Evolutionary conservation across 2,888 invertebrate genomes (phyloP), one percentile per base, ranked within the genome.

Genomic region (Adelognathus sp.): DNA sequence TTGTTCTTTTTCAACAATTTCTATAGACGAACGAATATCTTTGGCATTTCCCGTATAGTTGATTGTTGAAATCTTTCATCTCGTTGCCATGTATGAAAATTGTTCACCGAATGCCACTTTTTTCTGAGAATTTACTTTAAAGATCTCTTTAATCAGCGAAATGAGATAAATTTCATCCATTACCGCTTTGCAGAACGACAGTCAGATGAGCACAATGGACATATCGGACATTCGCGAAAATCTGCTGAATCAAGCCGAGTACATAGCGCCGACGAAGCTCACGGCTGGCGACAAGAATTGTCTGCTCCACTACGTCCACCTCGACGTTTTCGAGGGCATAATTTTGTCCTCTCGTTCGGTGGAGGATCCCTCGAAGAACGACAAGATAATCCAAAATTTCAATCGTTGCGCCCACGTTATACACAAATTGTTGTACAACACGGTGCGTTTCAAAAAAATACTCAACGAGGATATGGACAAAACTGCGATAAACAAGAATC

Each of bases 281-380:
- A 96, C 96, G 16, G 92, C 94, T 0, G 96, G 96, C 0, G 93
- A 93, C 63, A 94, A 95, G 75, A 96, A 96, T 88, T 94, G 95
- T 7, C 89, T 97, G 72, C 95, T 96, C 87, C 95, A 96, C 89
- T 97, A 95, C 86, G 93, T 97, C 0, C 95, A 95, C 74, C 90
- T 97, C 67, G 96, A 97, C 88, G 92, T 93, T 0, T 93, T 94
- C 9, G 95, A 95, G 86, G 97, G 97, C 0, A 92, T 97, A 61
- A 88, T 96, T 3, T 90, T 97, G 67, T 94, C 95, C 6, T 82
- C 91, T 69, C 84, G 91, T 85, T 69, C 88, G 83, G 75, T 91
- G 88, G 80, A 86, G 88, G 14, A 88, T 87, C 71, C 92, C 91
- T 11, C 92, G 88, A 93, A 86, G 92, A 92, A 94, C 83, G 91